A percentile compares a stretch with the other conserved stretches of the same genome.
Evolutionary conservation across 2,888 invertebrate species (phyloP).

Genomic region (Callimorpha dominula): DNA sequence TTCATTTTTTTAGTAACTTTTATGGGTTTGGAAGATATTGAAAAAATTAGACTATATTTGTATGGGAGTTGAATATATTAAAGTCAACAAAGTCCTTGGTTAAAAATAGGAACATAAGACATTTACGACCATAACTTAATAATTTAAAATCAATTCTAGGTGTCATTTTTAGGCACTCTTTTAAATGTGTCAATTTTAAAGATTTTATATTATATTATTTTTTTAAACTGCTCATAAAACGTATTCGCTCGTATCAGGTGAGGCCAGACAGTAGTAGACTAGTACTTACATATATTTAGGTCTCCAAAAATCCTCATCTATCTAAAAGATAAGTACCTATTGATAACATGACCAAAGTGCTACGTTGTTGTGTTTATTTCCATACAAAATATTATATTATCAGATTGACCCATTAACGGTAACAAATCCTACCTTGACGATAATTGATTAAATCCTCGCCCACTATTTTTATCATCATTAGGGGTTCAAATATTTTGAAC

Average conservation of each 20-base stretch:
- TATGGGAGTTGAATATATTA: background rate
- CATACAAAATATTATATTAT: conserved; percentile 44
- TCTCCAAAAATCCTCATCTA: conserved; percentile 10
- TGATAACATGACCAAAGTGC: conserved; percentile 17
- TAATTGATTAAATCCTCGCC: conserved; percentile 33
- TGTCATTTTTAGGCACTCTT: background rate
- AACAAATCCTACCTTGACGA: conserved; percentile 46
- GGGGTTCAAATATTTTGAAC: background rate
- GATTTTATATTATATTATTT: too few species aligned
- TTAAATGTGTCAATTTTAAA: too few species aligned
- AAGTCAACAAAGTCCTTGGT: background rate
- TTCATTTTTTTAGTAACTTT: background rate
- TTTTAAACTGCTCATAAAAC: too few species aligned
- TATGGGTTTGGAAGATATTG: background rate
- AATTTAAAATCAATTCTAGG: too few species aligned
- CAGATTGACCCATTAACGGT: conserved; percentile 48
- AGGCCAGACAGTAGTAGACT: background rate
- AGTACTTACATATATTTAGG: conserved; percentile 12
- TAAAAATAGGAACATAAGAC: background rate
- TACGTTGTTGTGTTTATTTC: conserved; percentile 39
- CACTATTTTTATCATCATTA: conserved; percentile 28
- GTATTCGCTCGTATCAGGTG: background rate
- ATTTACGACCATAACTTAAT: background rate
- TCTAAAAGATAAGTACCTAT: conserved; percentile 12
- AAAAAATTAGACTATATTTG: background rate